Base-by-base conservation (phyloP, 2,888 invertebrate species). In the Tortricodes alternella region DNA sequence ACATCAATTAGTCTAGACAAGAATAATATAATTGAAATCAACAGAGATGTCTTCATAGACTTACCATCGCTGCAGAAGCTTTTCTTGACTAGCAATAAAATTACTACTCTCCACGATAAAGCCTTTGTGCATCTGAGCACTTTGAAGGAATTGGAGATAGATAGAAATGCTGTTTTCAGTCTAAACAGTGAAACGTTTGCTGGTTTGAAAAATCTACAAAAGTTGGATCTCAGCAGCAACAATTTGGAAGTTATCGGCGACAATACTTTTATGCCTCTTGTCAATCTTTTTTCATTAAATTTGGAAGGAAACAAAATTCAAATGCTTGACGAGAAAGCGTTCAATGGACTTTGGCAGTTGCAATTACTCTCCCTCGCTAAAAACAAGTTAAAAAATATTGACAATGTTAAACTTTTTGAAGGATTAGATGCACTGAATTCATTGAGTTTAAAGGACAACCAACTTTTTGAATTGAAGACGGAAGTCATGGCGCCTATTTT, bases 51-150 rank as follows among this genome's bases (percentile, higher is more conserved):
- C 1, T 96, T 96, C 73, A 89, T 93, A 6, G 93, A 94, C 71
- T 76, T 96, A 55, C 95, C 96, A 0, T 85, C 91, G 3, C 79
- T 96, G 59, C 92, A 93, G 61, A 93, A 94, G 58, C 91, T 99
- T 29, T 94, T 93, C 69, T 89, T 98, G 39, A 96, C 96, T 64
- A 94, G 94, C 67, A 99, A 99, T 81, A 94, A 95, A 72, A 92
- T 99, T 58, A 95, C 95, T 50, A 94, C 94, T 5, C 91, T 97
- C 53, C 98, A 98, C 62, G 96, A 97, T 58, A 94, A 94, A 68
- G 95, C 98, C n/a, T 97, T 96, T 67, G 83, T 92, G 57, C 92
- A 94, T 66, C 83, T 96, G 67, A 83, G 84, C 0, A 93, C 94
- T 67, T 87, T 98, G 46, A 92, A 93, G 55, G 95, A 95, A 63